Percentiles rank a stretch among this genome's conserved stretches.
Evolutionary conservation across 2,888 invertebrate species (phyloP).

Genomic region (Trissolcus brochymenae): DNA sequence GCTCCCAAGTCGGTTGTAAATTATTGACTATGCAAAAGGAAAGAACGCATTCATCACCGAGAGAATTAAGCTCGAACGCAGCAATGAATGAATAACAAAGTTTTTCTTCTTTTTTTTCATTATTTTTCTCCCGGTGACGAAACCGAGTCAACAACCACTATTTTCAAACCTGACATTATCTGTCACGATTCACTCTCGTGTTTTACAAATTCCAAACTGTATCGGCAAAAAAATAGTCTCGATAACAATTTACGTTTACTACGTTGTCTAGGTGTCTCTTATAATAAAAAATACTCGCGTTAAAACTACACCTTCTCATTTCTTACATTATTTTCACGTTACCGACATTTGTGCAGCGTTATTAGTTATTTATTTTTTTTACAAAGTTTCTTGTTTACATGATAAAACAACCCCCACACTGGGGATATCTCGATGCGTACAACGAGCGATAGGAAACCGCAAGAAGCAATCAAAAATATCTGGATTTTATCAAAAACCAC

Average conservation of each 20-base stretch:
- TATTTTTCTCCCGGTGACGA: slow-evolving; percentile 1
- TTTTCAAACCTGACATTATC: neutral
- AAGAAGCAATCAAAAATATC: too few relatives aligned
- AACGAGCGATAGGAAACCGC: too few relatives aligned
- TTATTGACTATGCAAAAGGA: slow-evolving; percentile 13
- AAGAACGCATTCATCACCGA: slow-evolving; percentile 1
- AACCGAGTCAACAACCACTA: slow-evolving; percentile 3
- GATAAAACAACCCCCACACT: too few relatives aligned
- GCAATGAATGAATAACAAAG: neutral
- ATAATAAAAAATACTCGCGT: neutral
- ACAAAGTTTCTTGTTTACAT: too few relatives aligned
- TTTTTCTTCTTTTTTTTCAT: neutral
- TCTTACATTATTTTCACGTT: too few relatives aligned
- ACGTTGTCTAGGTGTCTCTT: neutral
- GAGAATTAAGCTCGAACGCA: slow-evolving; percentile 2
- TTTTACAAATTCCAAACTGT: neutral
- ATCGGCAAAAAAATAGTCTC: neutral
- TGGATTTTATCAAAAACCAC: too few relatives aligned
- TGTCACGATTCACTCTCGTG: too few relatives aligned
- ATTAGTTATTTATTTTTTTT: too few relatives aligned
- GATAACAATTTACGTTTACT: neutral
- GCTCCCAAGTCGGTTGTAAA: neutral
- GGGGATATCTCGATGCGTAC: too few relatives aligned
- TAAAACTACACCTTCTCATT: too few relatives aligned
- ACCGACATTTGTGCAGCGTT: too few relatives aligned